Evolutionary conservation across 2,113 vertebrate genomes (phyloP).

Genomic region (Chinchilla lanigera): DNA sequence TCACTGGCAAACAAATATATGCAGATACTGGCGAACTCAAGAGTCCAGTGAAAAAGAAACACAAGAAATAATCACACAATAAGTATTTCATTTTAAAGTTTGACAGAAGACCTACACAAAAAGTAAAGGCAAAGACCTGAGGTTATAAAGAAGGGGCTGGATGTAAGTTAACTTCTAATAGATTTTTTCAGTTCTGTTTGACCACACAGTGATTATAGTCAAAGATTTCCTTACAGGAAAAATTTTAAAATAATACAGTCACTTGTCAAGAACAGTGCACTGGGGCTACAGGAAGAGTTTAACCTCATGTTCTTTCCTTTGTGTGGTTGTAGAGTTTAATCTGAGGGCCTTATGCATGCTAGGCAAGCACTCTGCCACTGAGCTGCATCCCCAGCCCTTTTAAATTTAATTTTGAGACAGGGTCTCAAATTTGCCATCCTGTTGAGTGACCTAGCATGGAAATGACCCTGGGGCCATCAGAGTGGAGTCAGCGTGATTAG

Average conservation of each 20-base stretch:
- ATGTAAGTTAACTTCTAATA: neutral
- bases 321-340: neutral
- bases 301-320: neutral
- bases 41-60: neutral
- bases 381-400: neutral
- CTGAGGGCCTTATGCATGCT: neutral
- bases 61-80: neutral
- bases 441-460: neutral
- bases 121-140: neutral
- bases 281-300: constrained; percentile 39
- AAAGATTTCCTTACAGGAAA: constrained; percentile 22
- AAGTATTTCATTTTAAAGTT: constrained; percentile 34
- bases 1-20: neutral
- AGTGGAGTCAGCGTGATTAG: neutral
- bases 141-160: neutral
- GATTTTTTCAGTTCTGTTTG: neutral
- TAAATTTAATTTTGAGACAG: neutral
- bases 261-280: constrained; percentile 20
- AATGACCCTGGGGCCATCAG: neutral
- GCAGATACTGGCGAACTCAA: neutral
- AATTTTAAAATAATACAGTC: constrained; percentile 38
- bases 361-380: neutral
- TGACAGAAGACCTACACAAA: neutral
- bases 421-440: neutral
- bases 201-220: neutral